Conservation (phyloP, 2,888 invertebrate genomes). For the Hyppa rectilinea region DNA sequence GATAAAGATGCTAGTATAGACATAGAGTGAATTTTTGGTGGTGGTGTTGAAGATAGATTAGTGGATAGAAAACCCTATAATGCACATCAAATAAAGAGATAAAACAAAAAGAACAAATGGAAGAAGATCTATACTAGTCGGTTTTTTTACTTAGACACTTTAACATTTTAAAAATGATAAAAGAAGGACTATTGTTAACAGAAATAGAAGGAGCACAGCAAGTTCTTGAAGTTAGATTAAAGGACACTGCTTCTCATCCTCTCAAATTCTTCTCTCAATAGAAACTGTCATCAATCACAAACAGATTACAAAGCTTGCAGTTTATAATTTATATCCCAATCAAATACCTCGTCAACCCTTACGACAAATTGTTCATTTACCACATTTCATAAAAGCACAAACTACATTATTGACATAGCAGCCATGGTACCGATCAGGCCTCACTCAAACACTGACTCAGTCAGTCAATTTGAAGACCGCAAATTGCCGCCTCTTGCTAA, state of each 20-base stretch:
- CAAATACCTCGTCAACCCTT: constrained; percentile 12
- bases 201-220: background rate
- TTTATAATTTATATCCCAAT: background rate
- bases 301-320: background rate
- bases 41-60: background rate
- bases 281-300: background rate
- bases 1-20: background rate
- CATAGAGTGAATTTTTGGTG: background rate
- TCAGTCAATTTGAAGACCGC: constrained; percentile 82
- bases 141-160: too few relatives aligned
- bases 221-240: background rate
- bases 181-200: too few relatives aligned
- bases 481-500: constrained; percentile 85
- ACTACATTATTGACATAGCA: constrained; percentile 59
- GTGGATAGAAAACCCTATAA: background rate
- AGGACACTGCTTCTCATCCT: background rate
- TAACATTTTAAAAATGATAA: too few relatives aligned
- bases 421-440: constrained; percentile 50
- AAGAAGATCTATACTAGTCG: too few relatives aligned
- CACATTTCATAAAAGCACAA: constrained; percentile 53
- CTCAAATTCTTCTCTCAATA: too few relatives aligned
- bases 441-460: constrained; percentile 69
- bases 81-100: background rate
- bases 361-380: constrained; percentile 37
- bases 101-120: too few relatives aligned